These are phyloP conservation scores for Encarsia formosa DNA, from an alignment of 2,888 invertebrate genomes.

Conservation along the genomic window DNA sequence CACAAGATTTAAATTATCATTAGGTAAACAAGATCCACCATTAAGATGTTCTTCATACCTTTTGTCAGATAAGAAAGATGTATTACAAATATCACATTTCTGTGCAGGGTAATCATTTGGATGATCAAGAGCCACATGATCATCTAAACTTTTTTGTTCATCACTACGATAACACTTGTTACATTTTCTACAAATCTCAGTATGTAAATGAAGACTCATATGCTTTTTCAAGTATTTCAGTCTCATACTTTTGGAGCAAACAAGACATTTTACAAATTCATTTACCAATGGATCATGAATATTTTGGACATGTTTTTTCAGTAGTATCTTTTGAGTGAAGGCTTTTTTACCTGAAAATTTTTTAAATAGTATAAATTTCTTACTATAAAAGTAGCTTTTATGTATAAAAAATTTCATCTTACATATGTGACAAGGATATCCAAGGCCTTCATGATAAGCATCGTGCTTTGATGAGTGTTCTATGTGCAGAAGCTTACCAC, in stretches of 20 bases:
- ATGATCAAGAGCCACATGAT: slow-evolving; percentile 28
- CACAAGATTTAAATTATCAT: slow-evolving; percentile 11
- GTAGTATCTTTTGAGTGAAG: slow-evolving; percentile 26
- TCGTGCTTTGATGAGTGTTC: slow-evolving; percentile 32
- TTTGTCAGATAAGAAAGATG: slow-evolving; percentile 25
- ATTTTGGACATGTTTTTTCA: slow-evolving; percentile 28
- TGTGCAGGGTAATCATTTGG: slow-evolving; percentile 29
- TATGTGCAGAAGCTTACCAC: slow-evolving; percentile 27
- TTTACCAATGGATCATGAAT: slow-evolving; percentile 20
- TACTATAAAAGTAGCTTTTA: no score
- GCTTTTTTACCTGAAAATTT: slow-evolving; percentile 38
- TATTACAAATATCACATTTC: slow-evolving; percentile 30
- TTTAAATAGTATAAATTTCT: no score
- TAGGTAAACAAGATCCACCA: slow-evolving; percentile 6
- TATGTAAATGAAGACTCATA: slow-evolving; percentile 28
- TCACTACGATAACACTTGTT: slow-evolving; percentile 21
- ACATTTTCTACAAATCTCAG: slow-evolving; percentile 29
- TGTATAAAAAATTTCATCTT: no score
- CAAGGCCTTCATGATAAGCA: slow-evolving; percentile 41
- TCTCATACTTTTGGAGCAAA: slow-evolving; percentile 30
- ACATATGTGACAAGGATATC: slow-evolving; percentile 38
- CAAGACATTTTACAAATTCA: slow-evolving; percentile 25
- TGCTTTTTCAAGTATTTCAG: slow-evolving; percentile 26
- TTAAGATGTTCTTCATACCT: slow-evolving; percentile 27
- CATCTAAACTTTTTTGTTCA: slow-evolving; percentile 18